Evolutionary conservation across 1,140 invertebrate genomes (phyloP), one percentile per base, ranked within the genome.

Genomic region (Monomorium pharaonis): DNA sequence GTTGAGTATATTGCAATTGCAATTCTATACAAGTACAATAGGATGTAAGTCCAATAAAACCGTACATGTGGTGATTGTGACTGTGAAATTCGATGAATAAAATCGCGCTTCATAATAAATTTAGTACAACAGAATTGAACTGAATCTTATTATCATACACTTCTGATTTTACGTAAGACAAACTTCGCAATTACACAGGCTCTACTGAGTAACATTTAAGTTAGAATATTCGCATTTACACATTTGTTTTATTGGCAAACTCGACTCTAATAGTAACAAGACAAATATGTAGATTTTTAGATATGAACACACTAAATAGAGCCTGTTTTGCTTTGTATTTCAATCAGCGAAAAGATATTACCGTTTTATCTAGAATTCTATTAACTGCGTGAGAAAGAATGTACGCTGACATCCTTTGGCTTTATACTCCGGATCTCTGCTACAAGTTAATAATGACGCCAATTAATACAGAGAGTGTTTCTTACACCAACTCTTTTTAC

Each of bases 391-490:
- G 51, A 81, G 51, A 84, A 56, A 83, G 63, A 74, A 58, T 24
- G 47, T 85, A 72, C n/a, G 56, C 21, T 81, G 42, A 77, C 67
- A 74, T 33, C 7, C 16, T 54, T 37, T 62, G 27, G 44, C 37
- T 69, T 76, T 49, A 80, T 27, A 21, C 18, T 81, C 70, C 58
- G 47, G 33, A 77, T 67, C 37, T 47, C 33, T 14, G 56, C 69
- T 89, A 90, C 5, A 58, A 44, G 4, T 75, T 89, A 86, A 5
- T 67, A 49, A 72, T 49, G 75, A 78, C 30, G 58, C 60, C 51
- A 42, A 70, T 85, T 78, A 80, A 85, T 84, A 77, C n/a, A n/a
- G n/a, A n/a, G 21, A 76, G 21, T 18, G 37, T 84, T 60, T 84
- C 30, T 63, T 84, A 84, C 49, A 72, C 9, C 49, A 69, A 2